Base-by-base conservation (phyloP, 2,888 invertebrate species). In the Beris chalybata region DNA sequence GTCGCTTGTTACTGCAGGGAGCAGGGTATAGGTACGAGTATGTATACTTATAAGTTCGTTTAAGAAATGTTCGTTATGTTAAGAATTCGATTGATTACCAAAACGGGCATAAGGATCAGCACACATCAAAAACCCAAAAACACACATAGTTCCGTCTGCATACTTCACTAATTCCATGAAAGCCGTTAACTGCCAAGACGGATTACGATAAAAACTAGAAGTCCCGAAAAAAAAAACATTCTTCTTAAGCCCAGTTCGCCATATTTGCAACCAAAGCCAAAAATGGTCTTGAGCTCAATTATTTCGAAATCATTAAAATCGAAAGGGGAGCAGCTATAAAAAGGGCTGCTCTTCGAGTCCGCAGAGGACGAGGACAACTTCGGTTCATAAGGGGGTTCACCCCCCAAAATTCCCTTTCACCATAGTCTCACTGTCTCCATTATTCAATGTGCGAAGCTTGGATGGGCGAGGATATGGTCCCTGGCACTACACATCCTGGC, bases 301-400 rank as follows among this genome's bases (percentile, higher is more conserved):
- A 73, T 73, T 73, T 72, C 67, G 71, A 73, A 72, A 72, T 73
- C 73, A 73, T 72, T 73, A 71, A 73, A 73, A 72, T 72, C 70
- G 71, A 69, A 64, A 66, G 67, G 67, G 70, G 67, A 54, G 53
- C 53, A 53, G 52, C 44, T 61, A 66, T 55, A 68, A 66, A 47
- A 47, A 31, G 38, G 47, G 58, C 22, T 59, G 43, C 32, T 15
- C 47, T 12, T 47, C 47, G n/a, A 47, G 11, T 22, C 15, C 52
- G 9, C 52, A 22, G 11, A 13, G 29, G 52, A 15, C 29, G 15
- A 15, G 22, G 29, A 48, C 15, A 29, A 52, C 5, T 13, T 11
- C 15, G 29, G 6, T 1, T 52, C 29, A 4, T 6, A 22, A 29
- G 52, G 29, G 29, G 22, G 2, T 44, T 12, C 44, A 44, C 9